phyloP scores from a whole-genome alignment of 2,888 invertebrate species.

The Drosophila greeni region DNA sequence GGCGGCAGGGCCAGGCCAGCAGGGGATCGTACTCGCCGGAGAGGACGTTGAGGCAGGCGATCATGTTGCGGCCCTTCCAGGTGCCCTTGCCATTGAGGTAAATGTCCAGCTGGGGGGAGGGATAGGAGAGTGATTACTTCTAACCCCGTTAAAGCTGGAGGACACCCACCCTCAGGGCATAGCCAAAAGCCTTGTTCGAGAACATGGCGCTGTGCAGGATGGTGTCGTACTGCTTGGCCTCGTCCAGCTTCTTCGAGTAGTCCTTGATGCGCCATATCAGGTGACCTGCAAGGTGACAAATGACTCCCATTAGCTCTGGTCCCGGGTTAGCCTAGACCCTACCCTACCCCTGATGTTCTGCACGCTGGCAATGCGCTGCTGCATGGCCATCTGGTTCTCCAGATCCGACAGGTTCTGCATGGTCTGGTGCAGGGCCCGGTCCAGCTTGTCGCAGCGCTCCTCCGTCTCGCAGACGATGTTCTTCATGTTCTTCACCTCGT shows the following conservation, averaged over 20 bases:
- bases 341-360: constrained; percentile 75
- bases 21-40: constrained; percentile 86
- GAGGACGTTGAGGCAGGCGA: constrained; percentile 84
- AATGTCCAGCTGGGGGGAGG: constrained; percentile 82
- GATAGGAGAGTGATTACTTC: too few relatives aligned
- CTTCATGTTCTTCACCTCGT: constrained; percentile 80
- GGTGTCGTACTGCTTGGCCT: constrained; percentile 83
- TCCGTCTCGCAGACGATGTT: constrained; percentile 80
- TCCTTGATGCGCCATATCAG: constrained; percentile 86
- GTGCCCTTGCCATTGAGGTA: constrained; percentile 87
- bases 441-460: constrained; percentile 80
- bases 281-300: constrained; percentile 77
- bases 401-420: constrained; percentile 79
- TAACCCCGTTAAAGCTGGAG: neutral
- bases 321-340: too few relatives aligned
- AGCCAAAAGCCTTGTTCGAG: constrained; percentile 86
- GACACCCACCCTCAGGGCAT: constrained; percentile 83
- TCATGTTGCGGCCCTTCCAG: constrained; percentile 87
- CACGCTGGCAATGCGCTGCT: constrained; percentile 75
- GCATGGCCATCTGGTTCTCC: constrained; percentile 78
- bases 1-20: constrained; percentile 86
- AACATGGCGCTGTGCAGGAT: constrained; percentile 85
- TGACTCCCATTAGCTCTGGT: neutral
- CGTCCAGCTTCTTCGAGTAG: constrained; percentile 83
- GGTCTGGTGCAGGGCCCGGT: constrained; percentile 78